These are phyloP conservation scores for Pristionchus pacificus DNA, from an alignment of 1,140 invertebrate species.

Conservation along the genomic window DNA sequence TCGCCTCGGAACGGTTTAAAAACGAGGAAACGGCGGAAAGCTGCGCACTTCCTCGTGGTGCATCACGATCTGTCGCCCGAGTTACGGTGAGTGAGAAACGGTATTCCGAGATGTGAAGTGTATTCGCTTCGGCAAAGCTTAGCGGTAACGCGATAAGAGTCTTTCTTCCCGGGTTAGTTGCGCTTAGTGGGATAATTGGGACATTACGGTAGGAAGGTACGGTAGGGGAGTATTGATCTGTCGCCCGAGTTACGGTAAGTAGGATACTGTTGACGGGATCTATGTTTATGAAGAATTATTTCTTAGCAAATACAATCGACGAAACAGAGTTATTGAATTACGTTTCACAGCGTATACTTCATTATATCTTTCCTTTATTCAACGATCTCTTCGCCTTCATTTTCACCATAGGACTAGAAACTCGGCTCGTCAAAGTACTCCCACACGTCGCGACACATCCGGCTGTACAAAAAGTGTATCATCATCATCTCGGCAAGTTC, in stretches of 20 bases:
- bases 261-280: not conserved
- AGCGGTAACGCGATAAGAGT: not conserved
- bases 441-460: too few relatives aligned
- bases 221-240: conserved; percentile 13
- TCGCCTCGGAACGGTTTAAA: conserved; percentile 64
- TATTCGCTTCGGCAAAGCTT: too few relatives aligned
- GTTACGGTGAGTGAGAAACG: not conserved
- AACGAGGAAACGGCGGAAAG: conserved; percentile 31
- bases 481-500: too few relatives aligned
- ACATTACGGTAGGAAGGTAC: not conserved
- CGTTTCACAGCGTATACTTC: too few relatives aligned
- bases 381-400: too few relatives aligned
- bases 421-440: too few relatives aligned
- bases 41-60: conserved; percentile 28
- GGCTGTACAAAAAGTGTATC: too few relatives aligned
- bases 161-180: not conserved
- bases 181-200: not conserved
- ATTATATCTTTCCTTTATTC: too few relatives aligned
- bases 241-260: not conserved
- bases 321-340: too few relatives aligned
- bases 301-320: too few relatives aligned
- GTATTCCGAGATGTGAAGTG: not conserved
- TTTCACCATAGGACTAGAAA: too few relatives aligned
- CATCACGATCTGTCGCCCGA: conserved; percentile 20
- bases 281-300: too few relatives aligned